Evolutionary conservation across 2,888 invertebrate genomes (phyloP), one percentile per base, ranked within the genome.

Genomic region (Alloplasta piceator): DNA sequence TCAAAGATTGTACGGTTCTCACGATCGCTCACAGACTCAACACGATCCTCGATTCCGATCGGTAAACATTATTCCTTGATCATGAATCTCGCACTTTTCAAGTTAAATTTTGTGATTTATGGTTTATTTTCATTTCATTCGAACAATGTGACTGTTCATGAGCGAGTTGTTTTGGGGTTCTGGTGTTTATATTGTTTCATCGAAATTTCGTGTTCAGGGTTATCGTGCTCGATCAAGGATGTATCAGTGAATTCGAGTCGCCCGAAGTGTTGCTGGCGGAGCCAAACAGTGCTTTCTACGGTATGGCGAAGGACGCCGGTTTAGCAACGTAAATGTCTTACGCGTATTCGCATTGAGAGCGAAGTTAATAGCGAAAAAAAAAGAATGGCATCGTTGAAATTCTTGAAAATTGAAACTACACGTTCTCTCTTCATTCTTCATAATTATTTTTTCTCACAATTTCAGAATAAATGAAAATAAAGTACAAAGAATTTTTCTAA

Each of bases 21-120:
- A 98, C 98, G 0, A 98, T 98, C 91, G 98, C 98, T 48, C 98
- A 98, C 93, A 95, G 98, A 12, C 94, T 98, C 81, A 98, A 98
- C 92, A 98, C 98, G 26, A 98, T 98, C 86, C 94, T 98, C 95
- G 98, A 98, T 93, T 97, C 96, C 43, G 96, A 97, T 88, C 95
- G 93, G 94, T 93, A 88, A 64, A 82, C 10, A 58, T 36, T 36
- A 5, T 46, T 60, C 12, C 10, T 7, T 5, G 9, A 26, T 26
- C 26, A 3, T 26, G 26, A 26, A 26, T 48, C 12, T 48, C 12
- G 4, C 10, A 12, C 5, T 12, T n/a, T 12, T 48, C 5, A 48
- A 10, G 48, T 48, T 48, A 10, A 5, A 48, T 26, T 26, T 26
- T 26, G 26, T 4, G 26, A 1, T 5, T 41, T 7, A 9, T 10